These are phyloP conservation scores for Panagrolaimus sp. DNA, from an alignment of 1,140 invertebrate genomes.

Conservation along the genomic window DNA sequence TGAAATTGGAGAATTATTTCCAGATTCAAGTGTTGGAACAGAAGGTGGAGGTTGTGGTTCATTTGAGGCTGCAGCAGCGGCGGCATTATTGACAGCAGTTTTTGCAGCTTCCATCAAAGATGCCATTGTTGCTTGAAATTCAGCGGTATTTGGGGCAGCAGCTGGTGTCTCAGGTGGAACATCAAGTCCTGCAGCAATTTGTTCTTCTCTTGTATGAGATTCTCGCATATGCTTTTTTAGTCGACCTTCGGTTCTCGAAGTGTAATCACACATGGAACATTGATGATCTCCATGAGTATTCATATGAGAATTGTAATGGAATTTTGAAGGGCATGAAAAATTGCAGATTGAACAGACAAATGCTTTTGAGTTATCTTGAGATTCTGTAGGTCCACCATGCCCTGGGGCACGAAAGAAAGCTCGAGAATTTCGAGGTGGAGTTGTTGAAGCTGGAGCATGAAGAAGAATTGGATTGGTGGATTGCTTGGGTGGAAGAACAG, in stretches of 20 bases:
- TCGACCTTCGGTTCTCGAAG: slow-evolving; percentile 65
- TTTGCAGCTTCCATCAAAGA: not conserved
- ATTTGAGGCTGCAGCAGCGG: not conserved
- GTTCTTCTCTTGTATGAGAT: slow-evolving; percentile 61
- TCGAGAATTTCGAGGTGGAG: not conserved
- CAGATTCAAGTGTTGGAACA: slow-evolving; percentile 32
- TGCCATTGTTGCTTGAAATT: not conserved
- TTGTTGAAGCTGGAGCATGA: not conserved
- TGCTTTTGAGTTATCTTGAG: slow-evolving; percentile 26
- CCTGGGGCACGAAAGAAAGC: slow-evolving; percentile 38
- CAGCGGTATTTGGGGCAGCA: not conserved
- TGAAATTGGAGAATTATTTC: slow-evolving; percentile 75
- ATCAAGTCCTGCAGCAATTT: slow-evolving; percentile 30
- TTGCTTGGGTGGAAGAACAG: not conserved
- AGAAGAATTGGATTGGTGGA: not conserved
- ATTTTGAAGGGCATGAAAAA: slow-evolving; percentile 57
- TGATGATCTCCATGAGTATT: slow-evolving; percentile 63
- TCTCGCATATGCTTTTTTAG: slow-evolving; percentile 66
- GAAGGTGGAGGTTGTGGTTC: too few species aligned
- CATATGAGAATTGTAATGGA: slow-evolving; percentile 64
- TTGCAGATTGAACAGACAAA: slow-evolving; percentile 57
- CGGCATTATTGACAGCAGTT: not conserved
- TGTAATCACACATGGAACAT: slow-evolving; percentile 65
- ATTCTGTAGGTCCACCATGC: slow-evolving; percentile 28
- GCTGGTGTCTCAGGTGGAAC: not conserved